A percentile compares a stretch with the other conserved stretches of the same genome.
Evolutionary conservation across 2,888 invertebrate genomes (phyloP).

Genomic region (Acanthococcus lagerstroemiae): DNA sequence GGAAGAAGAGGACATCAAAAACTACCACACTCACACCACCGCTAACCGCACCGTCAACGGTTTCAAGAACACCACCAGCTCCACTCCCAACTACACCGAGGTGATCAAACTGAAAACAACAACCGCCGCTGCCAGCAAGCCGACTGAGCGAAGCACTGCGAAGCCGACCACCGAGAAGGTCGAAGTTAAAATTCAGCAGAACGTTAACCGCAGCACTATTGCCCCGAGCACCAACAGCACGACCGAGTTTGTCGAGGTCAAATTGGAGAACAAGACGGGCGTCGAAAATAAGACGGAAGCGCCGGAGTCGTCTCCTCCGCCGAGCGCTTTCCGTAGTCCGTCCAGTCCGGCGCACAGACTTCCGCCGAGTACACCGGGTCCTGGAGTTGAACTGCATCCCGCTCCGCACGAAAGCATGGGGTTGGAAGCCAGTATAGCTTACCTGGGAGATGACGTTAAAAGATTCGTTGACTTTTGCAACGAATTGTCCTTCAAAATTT

Average conservation of each 20-base stretch:
- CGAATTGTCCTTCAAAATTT: slow-evolving; percentile 73
- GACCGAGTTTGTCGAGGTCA: background rate
- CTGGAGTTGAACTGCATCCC: slow-evolving; percentile 47
- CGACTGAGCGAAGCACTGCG: background rate
- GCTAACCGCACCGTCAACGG: slow-evolving; percentile 32
- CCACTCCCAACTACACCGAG: background rate
- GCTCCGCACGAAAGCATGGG: slow-evolving; percentile 54
- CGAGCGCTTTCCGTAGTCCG: background rate
- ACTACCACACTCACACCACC: slow-evolving; percentile 33
- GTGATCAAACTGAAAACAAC: background rate
- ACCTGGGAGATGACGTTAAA: slow-evolving; percentile 62
- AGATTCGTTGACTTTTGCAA: slow-evolving; percentile 71
- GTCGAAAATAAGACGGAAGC: background rate
- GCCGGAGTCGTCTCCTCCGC: background rate
- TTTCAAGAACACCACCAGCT: slow-evolving; percentile 33
- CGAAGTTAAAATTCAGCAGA: background rate
- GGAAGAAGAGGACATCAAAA: slow-evolving; percentile 15
- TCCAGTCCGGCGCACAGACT: slow-evolving; percentile 13
- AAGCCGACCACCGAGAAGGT: background rate
- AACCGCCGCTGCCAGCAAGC: background rate
- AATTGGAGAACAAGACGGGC: background rate
- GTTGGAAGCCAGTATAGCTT: slow-evolving; percentile 62
- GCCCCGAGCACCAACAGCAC: background rate
- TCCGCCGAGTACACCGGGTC: slow-evolving; percentile 37
- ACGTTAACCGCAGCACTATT: background rate